Evolutionary conservation across 37 sponge, comb jelly and placozoan genomes (phyloP), one percentile per base, ranked within the genome.

Genomic region (Spongilla lacustris): DNA sequence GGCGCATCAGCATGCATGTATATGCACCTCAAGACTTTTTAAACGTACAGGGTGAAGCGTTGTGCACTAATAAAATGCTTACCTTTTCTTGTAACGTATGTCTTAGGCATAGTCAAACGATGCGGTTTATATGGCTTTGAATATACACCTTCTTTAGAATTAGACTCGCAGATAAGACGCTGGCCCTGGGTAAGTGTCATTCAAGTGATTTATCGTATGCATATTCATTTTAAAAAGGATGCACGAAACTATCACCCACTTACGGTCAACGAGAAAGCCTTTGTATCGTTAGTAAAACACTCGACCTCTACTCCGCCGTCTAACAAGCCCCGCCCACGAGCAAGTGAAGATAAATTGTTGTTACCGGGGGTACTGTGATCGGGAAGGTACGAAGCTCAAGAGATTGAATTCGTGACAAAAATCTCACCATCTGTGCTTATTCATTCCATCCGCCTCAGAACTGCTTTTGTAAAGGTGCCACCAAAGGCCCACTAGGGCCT

Each of bases 291-390:
- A 0, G 68, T 46, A 72, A 79, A 78, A 46, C 91, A 91, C 25
- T 91, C 91, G 19, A 91, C 32, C 79, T 91, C 87, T 2, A 86
- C 91, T 28, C 87, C 91, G 22, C 87, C 87, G 14, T 82, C 79
- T 22, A 86, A 23, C 72, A 91, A 50, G 24, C 91, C 91, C 69
- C 70, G 46, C 25, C 91, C 91, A 49, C 58, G 25, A 34, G 91
- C 91, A 35, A 90, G 74, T 21, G 46, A 35, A 17, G 85, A 90
- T 33, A 89, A 36, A 30, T 86, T 73, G 10, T 69, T 41, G 41
- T 41, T 6, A 41, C 6, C 41, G n/a, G n/a, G n/a, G n/a, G n/a
- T 14, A 33, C 82, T 38, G 36, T 4, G n/a, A 81, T 29, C 26
- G 32, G 32, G 27, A 72, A 72, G 29, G 14, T 1, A 28, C 14